Conservation (phyloP, 2,113 vertebrate species). For the Tor tambroides region DNA sequence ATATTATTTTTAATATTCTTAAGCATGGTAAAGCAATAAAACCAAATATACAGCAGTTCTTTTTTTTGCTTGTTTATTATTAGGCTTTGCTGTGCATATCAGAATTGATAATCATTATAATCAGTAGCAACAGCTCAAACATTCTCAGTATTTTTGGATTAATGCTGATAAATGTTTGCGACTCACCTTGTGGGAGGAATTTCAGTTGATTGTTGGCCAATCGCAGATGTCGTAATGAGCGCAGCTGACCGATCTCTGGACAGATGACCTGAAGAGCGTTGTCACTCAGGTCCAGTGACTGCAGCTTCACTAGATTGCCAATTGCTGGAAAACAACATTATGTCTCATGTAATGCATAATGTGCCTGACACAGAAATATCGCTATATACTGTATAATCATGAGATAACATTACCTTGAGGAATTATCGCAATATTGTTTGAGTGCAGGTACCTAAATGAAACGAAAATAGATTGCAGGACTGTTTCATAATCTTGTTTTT, state of each 20-base stretch:
- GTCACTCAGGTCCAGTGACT: constrained; percentile 93
- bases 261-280: constrained; percentile 93
- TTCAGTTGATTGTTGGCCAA: constrained; percentile 93
- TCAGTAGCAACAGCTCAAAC: neutral
- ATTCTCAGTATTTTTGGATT: neutral
- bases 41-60: neutral
- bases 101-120: neutral
- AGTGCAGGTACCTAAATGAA: constrained; percentile 88
- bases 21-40: neutral
- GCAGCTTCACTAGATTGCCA: constrained; percentile 88
- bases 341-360: neutral
- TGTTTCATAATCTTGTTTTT: neutral
- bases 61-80: neutral
- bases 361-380: neutral
- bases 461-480: neutral
- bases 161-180: neutral
- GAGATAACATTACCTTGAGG: constrained; percentile 85
- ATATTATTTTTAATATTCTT: neutral
- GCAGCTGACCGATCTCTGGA: constrained; percentile 91
- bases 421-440: constrained; percentile 95
- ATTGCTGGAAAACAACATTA: constrained; percentile 79
- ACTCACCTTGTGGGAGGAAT: constrained; percentile 85
- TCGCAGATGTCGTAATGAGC: constrained; percentile 89
- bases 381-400: neutral
- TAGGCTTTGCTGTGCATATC: neutral